Base-by-base conservation (phyloP, 2,797 vertebrate species). In the Thripadectes ignobilis region DNA sequence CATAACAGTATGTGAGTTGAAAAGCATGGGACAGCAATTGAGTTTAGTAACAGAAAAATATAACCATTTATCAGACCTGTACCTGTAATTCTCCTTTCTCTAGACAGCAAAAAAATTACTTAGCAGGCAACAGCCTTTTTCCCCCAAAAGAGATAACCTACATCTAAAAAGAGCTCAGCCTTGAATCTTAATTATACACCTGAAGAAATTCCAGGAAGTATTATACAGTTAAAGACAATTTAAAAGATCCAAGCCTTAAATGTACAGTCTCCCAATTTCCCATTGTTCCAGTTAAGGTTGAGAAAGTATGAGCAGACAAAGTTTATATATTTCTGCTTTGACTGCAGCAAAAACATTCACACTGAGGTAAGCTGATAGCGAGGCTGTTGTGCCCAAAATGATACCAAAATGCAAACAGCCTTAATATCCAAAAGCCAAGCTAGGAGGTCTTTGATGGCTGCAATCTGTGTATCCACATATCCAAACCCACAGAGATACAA, bases 391-490 rank as follows among this genome's bases (percentile, higher is more conserved):
- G 30, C 43, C 32, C 23, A 66, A n/a, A 10, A 26, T 4, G 12
- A 34, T 10, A 19, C 15, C 39, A 43, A 43, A 32, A 23, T 17
- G 2, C 63, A 34, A 34, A 46, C 12, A 34, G 32, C 2, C 9
- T 45, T 17, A 3, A 14, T 3, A 46, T 1, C 5, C 10, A 45
- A 46, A 22, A 52, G 12, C 3, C 3, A 23, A 38, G 39, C 30
- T 6, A 10, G 12, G n/a, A 39, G 14, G n/a, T 30, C 32, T 63
- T 34, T 8, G 14, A 69, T 34, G 65, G 22, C 46, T 52, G 8
- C 24, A n/a, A 12, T 1, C 0, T 9, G 32, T 1, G 0, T 21
- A 34, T 6, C 18, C 7, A 29, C 32, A 55, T 23, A 34, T 6
- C 20, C 7, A 29, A 34, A 55, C 38, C 54, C 16, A 16, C 45